Percentiles rank a stretch among this genome's conserved stretches.
Conservation (phyloP, 2,797 vertebrate genomes). For the Typhlichthys eigenmanni region DNA sequence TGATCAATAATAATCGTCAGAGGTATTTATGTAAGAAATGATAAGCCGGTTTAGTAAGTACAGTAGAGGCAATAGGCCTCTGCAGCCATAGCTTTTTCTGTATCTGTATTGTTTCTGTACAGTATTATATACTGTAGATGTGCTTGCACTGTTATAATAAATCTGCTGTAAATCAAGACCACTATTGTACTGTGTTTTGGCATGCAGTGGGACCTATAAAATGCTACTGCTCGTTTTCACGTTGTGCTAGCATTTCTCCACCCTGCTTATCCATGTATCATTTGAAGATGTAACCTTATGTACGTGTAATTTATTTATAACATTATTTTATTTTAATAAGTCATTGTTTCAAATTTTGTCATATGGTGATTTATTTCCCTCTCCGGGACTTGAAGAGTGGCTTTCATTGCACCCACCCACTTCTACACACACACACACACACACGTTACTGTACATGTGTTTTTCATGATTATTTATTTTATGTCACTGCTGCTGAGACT, state of each 20-base stretch:
- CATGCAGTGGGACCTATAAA: constrained; percentile 10
- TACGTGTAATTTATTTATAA: constrained; percentile 71
- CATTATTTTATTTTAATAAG: constrained; percentile 69
- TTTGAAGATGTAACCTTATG: constrained; percentile 40
- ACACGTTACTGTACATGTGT: too few relatives aligned
- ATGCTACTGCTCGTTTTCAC: constrained; percentile 33
- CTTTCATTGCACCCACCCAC: too few relatives aligned
- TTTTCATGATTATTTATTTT: constrained; percentile 5
- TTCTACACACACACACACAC: too few relatives aligned
- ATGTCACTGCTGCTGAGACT: constrained; percentile 31
- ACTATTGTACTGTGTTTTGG: constrained; percentile 13
- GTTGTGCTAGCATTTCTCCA: constrained; percentile 33
- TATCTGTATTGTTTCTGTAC: neutral
- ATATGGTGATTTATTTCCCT: too few relatives aligned
- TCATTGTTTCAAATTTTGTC: neutral
- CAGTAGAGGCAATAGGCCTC: too few relatives aligned
- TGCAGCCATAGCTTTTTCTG: too few relatives aligned
- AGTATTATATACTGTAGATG: constrained; percentile 4
- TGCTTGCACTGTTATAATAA: constrained; percentile 26
- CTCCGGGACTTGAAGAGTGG: too few relatives aligned
- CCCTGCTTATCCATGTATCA: constrained; percentile 41
- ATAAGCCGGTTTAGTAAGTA: too few relatives aligned
- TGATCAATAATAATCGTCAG: too few relatives aligned
- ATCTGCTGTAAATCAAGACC: constrained; percentile 37
- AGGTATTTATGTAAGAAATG: constrained; percentile 21